These are phyloP conservation scores for Cebidichthys violaceus DNA, from an alignment of 2,113 vertebrate species.

Conservation along the genomic window DNA sequence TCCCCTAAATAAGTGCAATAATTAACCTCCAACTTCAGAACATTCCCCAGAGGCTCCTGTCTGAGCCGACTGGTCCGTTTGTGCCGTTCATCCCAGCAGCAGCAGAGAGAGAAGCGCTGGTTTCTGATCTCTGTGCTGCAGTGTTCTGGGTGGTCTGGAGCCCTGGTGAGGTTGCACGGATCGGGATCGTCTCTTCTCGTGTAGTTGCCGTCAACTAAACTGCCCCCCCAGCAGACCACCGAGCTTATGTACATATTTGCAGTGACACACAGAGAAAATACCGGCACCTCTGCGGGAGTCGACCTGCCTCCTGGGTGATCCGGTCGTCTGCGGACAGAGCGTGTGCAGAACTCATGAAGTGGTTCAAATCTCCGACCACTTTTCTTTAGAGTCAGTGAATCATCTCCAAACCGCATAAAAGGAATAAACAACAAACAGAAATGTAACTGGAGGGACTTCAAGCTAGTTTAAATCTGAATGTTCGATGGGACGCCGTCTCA, in stretches of 20 bases:
- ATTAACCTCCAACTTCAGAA: neutral
- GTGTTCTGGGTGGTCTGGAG: slow-evolving; percentile 7
- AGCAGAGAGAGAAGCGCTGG: slow-evolving; percentile 4
- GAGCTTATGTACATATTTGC: slow-evolving; percentile 11
- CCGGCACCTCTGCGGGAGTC: neutral
- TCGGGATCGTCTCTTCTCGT: neutral
- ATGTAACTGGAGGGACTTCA: neutral
- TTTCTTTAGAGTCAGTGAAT: slow-evolving; percentile 1
- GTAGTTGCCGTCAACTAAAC: neutral
- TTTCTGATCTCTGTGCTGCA: slow-evolving; percentile 7
- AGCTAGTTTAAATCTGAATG: neutral
- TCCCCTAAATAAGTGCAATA: neutral
- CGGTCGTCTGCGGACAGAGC: neutral
- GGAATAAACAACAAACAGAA: slow-evolving; percentile 4
- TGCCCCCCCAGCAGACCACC: neutral
- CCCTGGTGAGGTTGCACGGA: neutral
- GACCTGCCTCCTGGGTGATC: neutral
- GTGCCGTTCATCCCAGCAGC: neutral
- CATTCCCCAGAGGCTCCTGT: neutral
- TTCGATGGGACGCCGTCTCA: neutral
- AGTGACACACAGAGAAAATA: neutral
- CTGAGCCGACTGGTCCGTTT: neutral
- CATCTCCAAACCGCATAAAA: neutral
- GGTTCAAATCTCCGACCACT: neutral
- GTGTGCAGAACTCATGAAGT: neutral